Evolutionary conservation across 2,797 vertebrate genomes (phyloP).

Genomic region (Alosa sapidissima): DNA sequence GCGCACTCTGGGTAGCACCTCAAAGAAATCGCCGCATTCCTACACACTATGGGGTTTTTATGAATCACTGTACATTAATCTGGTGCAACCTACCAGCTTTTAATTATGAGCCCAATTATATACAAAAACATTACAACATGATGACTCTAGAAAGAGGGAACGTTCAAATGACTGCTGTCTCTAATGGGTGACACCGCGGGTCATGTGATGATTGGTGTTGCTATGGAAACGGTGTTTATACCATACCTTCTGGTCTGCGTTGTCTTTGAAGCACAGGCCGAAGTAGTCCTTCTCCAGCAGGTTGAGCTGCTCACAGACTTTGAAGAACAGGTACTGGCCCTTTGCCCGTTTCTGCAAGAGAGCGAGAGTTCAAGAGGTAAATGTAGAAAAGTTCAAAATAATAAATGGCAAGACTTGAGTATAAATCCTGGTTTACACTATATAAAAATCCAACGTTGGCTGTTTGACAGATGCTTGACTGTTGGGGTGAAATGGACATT

Average conservation of each 20-base stretch:
- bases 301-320: slow-evolving; percentile 93
- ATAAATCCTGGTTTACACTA: too few species aligned
- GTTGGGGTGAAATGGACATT: background rate
- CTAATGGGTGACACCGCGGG: background rate
- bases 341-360: slow-evolving; percentile 87
- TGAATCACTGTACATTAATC: background rate
- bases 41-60: background rate
- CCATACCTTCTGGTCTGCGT: slow-evolving; percentile 37
- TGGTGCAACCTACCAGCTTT: background rate
- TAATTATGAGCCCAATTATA: background rate
- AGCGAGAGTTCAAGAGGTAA: background rate
- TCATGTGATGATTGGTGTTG: background rate
- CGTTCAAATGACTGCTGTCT: background rate
- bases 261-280: slow-evolving; percentile 84
- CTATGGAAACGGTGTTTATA: background rate
- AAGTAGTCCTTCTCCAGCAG: slow-evolving; percentile 98
- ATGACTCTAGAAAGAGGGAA: background rate
- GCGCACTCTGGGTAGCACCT: background rate
- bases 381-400: background rate
- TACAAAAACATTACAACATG: background rate
- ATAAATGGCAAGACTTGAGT: background rate
- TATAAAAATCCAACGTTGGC: background rate
- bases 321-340: slow-evolving; percentile 88
- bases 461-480: background rate
- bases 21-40: background rate